Evolutionary conservation across 2,113 vertebrate genomes (phyloP).

Genomic region (Castor canadensis): DNA sequence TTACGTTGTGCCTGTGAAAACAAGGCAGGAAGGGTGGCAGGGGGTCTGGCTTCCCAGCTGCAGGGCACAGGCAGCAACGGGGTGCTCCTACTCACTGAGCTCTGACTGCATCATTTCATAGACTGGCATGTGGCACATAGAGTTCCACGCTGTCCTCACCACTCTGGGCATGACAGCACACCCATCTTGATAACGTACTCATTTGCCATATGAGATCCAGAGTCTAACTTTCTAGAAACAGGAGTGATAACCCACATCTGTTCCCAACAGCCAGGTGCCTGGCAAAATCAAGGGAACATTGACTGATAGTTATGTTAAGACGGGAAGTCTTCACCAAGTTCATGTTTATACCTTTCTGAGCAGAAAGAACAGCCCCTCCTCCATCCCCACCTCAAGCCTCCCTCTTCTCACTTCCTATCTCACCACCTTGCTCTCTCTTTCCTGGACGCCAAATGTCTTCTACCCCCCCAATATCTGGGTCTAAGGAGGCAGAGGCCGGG

Average conservation of each 20-base stretch:
- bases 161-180: too few species aligned
- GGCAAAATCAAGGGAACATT: not conserved
- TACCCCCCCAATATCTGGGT: too few species aligned
- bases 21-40: too few species aligned
- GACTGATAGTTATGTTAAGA: not conserved
- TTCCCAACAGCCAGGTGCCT: not conserved
- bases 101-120: not conserved
- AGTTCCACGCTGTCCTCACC: too few species aligned
- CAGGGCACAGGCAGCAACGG: too few species aligned
- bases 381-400: not conserved
- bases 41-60: too few species aligned
- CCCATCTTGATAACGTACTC: not conserved
- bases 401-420: not conserved
- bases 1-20: too few species aligned
- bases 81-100: not conserved
- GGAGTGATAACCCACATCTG: not conserved
- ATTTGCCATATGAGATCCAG: not conserved
- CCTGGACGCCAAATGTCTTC: not conserved
- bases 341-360: too few species aligned
- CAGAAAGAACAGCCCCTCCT: not conserved
- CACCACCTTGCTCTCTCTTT: not conserved
- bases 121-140: fast-evolving
- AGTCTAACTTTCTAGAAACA: not conserved
- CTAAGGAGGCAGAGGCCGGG: not conserved
- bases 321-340: not conserved